Evolutionary conservation across 2,113 vertebrate genomes (phyloP), one percentile per base, ranked within the genome.

Genomic region (Rhegmatorhina hoffmannsi): DNA sequence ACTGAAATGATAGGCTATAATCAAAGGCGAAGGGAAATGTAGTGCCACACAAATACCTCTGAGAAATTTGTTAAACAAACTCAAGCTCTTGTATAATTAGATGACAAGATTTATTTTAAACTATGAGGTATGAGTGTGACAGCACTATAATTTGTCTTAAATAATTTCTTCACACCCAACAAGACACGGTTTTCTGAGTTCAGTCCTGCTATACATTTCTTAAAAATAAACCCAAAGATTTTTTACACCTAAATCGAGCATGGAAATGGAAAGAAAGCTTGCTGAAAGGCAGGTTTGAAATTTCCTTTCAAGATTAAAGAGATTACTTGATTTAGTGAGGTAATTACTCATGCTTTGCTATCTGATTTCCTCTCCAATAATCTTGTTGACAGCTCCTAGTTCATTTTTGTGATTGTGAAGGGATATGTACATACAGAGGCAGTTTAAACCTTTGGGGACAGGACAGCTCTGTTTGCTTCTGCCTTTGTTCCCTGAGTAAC

Each of bases 71-170:
- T 98, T 97, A 97, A 98, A 96, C 97, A 97, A 77, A 95, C 94
- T 92, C 80, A 84, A 94, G 90, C 93, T 91, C 94, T 95, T 94
- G 92, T 94, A 95, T 97, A 97, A 97, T 98, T 97, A 97, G 95
- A 98, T 98, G 97, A 96, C 97, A 97, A 97, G 96, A 93, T 97
- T 96, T 97, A 97, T 97, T 98, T 97, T 96, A 95, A 97, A 96
- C 95, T 92, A 87, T 84, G 91, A 97, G 84, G 83, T 94, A 95
- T 92, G 96, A 97, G 69, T 96, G 92, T 97, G 97, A 97, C 97
- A 97, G 97, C 93, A 59, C 90, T 96, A 25, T 98, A 98, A 97
- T 98, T 98, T 97, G 91, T 96, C 96, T 96, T 96, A 97, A 97
- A 88, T 97, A 96, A 97, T 96, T 96, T 95, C 96, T 96, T 97